Percentiles rank a stretch among this genome's conserved stretches.
These are phyloP conservation scores for Steatocranus sp. DNA, from an alignment of 2,797 vertebrate genomes.

Conservation along the genomic window DNA sequence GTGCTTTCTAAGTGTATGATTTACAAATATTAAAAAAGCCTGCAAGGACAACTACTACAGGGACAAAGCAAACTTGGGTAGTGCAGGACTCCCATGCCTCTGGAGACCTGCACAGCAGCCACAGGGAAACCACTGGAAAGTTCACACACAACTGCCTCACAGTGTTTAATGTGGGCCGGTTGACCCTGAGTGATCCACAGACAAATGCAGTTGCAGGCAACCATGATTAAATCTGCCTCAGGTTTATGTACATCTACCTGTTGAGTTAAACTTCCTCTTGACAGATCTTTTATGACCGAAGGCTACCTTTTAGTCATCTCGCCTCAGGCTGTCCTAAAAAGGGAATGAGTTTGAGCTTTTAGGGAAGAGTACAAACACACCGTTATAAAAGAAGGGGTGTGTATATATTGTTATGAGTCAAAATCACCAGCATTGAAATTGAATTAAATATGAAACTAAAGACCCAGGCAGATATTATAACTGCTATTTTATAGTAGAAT, in stretches of 20 bases:
- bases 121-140: not conserved
- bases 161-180: fast-evolving
- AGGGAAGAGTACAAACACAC: not conserved
- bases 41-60: not conserved
- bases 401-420: not conserved
- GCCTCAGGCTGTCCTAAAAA: not conserved
- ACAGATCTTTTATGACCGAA: not conserved
- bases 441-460: not conserved
- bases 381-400: not conserved
- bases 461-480: not conserved
- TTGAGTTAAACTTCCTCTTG: not conserved
- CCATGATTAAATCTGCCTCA: not conserved
- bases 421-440: not conserved
- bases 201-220: not conserved
- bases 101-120: not conserved
- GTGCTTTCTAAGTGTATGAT: not conserved
- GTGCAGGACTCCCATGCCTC: not conserved
- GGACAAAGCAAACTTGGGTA: not conserved
- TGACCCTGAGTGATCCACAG: not conserved
- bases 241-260: not conserved
- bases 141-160: not conserved
- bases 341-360: not conserved
- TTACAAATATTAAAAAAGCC: not conserved
- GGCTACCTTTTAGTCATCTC: not conserved
- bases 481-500: not conserved